Base-by-base conservation (phyloP, 2,113 vertebrate species). In the Sus scrofa region DNA sequence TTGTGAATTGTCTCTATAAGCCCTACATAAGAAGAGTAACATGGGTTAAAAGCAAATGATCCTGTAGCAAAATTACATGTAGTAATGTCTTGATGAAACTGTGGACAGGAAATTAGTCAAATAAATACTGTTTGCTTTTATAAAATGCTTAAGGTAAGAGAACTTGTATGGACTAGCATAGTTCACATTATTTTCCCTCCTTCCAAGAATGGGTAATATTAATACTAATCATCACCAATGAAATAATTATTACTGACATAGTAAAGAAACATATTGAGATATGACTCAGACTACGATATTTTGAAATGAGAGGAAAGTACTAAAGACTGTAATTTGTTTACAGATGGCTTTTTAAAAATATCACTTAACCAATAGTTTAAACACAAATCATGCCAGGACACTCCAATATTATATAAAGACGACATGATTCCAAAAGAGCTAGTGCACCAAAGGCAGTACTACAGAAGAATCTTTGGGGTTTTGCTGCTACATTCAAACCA, bases 21-120 rank as follows among this genome's bases (percentile, higher is more conserved):
- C 13, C 52, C 73, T 95, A 32, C 78, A n/a, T 30, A 91, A 93
- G 71, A 19, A 94, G 34, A 96, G n/a, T 63, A 58, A 81, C 63
- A 44, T 65, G 9, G 20, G 27, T 96, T 95, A 93, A 83, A 90
- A 94, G 39, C 68, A 96, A 91, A 94, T 44, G 34, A 85, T 62
- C 16, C 68, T 56, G 88, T 7, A 91, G 37, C 50, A 85, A 91
- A 70, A 94, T 87, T 88, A 82, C 96, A 78, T 74, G 34, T 92
- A 37, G 7, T 67, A 77, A 89, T 60, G 56, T 94, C 18, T 60
- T 75, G 34, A 63, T 73, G 75, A 56, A 95, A 73, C n/a, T 91
- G 1, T 77, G n/a, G 26, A 91, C 85, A 68, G 54, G 50, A 81
- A 92, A 68, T 71, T 62, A 95, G 77, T 82, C 77, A 95, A 91